Conservation (phyloP, 2,888 invertebrate genomes). For the Terebella lapidaria region DNA sequence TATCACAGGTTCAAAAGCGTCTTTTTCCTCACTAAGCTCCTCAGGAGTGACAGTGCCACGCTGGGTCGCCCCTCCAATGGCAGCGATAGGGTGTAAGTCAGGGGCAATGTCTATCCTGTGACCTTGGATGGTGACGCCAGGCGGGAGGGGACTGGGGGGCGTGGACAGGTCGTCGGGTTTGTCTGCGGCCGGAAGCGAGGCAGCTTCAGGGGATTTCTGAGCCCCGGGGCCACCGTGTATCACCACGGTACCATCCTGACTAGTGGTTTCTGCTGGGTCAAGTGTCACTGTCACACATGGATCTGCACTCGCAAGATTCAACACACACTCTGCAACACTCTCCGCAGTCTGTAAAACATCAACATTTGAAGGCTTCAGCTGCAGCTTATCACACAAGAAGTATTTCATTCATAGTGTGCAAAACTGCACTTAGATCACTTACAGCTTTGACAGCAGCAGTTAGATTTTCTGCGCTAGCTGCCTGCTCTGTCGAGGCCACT, state of each 20-base stretch:
- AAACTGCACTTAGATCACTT: conserved; percentile 25
- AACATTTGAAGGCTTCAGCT: not conserved
- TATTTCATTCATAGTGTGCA: not conserved
- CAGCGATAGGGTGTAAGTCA: conserved; percentile 6
- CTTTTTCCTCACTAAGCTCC: not conserved
- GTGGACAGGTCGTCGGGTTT: not conserved
- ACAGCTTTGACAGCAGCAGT: conserved; percentile 46
- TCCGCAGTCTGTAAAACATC: conserved; percentile 68
- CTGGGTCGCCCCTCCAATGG: not conserved
- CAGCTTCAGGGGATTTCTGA: not conserved
- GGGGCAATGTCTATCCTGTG: not conserved
- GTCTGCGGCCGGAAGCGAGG: not conserved
- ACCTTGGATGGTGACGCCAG: not conserved
- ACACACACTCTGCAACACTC: conserved; percentile 78
- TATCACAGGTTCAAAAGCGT: not conserved
- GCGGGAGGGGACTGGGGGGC: not conserved
- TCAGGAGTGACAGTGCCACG: not conserved
- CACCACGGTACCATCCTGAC: not conserved
- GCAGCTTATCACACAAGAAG: not conserved
- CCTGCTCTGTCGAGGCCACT: conserved; percentile 87
- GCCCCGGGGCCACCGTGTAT: not conserved
- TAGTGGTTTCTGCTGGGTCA: conserved; percentile 31
- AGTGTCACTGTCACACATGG: conserved; percentile 37
- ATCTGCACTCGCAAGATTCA: conserved; percentile 45
- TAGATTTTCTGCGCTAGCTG: conserved; percentile 90